Percentiles rank a stretch among this genome's conserved stretches.
Evolutionary conservation across 92 coral and sea anemone species (phyloP).

Genomic region (Blastomussa wellsi): DNA sequence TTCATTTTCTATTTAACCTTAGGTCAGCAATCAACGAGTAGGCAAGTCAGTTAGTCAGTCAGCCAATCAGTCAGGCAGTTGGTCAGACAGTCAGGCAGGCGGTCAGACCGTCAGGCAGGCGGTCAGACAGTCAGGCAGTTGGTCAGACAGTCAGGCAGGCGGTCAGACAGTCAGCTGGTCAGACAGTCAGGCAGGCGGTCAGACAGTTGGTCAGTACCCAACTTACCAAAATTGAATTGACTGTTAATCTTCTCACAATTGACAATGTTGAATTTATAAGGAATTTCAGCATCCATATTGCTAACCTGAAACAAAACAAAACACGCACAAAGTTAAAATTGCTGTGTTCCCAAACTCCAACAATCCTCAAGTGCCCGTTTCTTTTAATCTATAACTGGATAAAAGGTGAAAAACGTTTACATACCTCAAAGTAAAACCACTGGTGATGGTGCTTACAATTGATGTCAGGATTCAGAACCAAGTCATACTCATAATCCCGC

Average conservation of each 20-base stretch:
- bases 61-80: too few species aligned
- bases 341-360: neutral
- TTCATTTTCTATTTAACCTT: neutral
- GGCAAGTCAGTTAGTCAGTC: too few species aligned
- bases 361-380: neutral
- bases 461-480: conserved; percentile 89
- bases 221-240: conserved; percentile 95
- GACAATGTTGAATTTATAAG: conserved; percentile 93
- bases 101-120: too few species aligned
- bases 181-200: too few species aligned
- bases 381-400: neutral
- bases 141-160: too few species aligned
- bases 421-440: conserved; percentile 97
- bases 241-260: conserved; percentile 97
- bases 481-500: conserved; percentile 85
- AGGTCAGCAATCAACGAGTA: too few species aligned
- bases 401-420: neutral
- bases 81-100: too few species aligned
- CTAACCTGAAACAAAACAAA: conserved; percentile 61
- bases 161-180: too few species aligned
- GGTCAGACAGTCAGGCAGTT: too few species aligned
- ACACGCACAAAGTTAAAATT: neutral
- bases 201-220: too few species aligned
- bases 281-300: conserved; percentile 92
- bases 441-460: conserved; percentile 94